Base-by-base conservation (phyloP, 1,140 invertebrate species). In the Drosophila nikananu region DNA sequence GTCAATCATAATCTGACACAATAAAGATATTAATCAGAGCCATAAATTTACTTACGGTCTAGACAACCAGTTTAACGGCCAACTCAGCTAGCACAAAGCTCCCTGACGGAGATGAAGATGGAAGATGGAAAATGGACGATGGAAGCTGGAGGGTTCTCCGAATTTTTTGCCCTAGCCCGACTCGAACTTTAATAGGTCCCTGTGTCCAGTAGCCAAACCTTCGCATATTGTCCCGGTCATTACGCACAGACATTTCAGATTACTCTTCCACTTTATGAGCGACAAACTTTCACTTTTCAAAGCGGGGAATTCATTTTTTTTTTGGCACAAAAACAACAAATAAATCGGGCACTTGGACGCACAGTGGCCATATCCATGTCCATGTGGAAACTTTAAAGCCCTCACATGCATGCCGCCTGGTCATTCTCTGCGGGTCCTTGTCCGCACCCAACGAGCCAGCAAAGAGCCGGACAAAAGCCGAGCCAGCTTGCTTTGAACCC, bases 11-110 rank as follows among this genome's bases (percentile, higher is more conserved):
- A 73, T 72, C 76, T 73, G 67, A 52, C 76, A 72, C 67, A 80
- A 80, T 80, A 79, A 80, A 80, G 76, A 79, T 79, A 80, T 80
- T 80, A 72, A 80, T 80, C 77, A 80, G 76, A 65, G 76, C 51
- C 77, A 65, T 80, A 79, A 79, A 80, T 80, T 72, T 65, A 79
- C 76, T 79, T 63, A 79, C 59, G 76, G 77, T 79, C 77, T 79
- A 79, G 77, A 79, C 77, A 79, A 79, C 52, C 67, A 72, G 64
- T 77, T 77, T 68, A 77, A 77, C 57, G 75, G 55, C 64, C 74
- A 77, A 70, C 9, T 32, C 67, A 73, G 44, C 35, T 55, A 49
- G 58, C 64, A 71, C 42, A 68, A 62, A 57, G 57, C 74, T 37
- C 63, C 42, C n/a, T 46, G n/a, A 37, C 39, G 54, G 42, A 60